A percentile compares a stretch with the other conserved stretches of the same genome.
phyloP scores from a whole-genome alignment of 2,113 vertebrate species.

The Lamprologus callipterus region DNA sequence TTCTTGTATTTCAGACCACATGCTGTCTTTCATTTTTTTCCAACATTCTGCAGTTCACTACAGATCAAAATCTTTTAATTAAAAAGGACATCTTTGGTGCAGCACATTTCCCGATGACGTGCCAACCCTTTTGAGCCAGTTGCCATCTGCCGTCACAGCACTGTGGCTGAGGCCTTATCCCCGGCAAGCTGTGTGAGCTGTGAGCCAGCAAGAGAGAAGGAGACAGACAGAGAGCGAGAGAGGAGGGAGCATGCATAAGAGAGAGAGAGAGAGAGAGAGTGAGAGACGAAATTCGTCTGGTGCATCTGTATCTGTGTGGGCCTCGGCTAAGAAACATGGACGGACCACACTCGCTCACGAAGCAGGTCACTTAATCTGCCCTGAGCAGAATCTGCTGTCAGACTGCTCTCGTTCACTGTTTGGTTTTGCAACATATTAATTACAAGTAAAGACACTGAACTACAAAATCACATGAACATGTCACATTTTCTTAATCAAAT shows the following conservation, averaged over 20 bases:
- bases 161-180: constrained; percentile 58
- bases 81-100: constrained; percentile 70
- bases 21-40: constrained; percentile 21
- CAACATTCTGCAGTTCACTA: constrained; percentile 54
- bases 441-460: neutral
- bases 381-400: neutral
- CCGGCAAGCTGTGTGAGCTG: constrained; percentile 62
- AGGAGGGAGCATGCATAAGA: neutral
- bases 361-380: constrained; percentile 19
- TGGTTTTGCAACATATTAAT: neutral
- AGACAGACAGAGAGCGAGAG: neutral
- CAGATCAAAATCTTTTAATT: constrained; percentile 72
- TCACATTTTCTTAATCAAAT: neutral
- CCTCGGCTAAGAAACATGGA: constrained; percentile 22
- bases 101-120: constrained; percentile 64
- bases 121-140: constrained; percentile 68
- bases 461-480: neutral
- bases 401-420: neutral
- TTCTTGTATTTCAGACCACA: constrained; percentile 42
- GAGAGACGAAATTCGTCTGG: neutral
- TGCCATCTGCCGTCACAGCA: constrained; percentile 65
- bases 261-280: neutral
- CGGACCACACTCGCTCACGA: neutral
- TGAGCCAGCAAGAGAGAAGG: constrained; percentile 31
- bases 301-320: constrained; percentile 26